Base-by-base conservation (phyloP, 2,888 invertebrate species). In the Polymixis lichenea region DNA sequence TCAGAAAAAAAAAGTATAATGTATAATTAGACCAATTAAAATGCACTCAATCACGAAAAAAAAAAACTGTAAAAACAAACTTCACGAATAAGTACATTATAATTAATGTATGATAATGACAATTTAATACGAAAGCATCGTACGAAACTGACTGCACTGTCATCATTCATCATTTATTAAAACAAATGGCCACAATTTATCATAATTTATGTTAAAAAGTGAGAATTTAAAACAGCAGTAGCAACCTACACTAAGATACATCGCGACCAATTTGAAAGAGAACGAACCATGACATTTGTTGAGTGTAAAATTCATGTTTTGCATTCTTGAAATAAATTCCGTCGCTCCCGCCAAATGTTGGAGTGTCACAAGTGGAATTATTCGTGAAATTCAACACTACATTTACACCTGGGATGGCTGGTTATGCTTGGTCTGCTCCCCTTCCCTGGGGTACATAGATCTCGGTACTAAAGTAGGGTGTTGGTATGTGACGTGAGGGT, bases 361-460 rank as follows among this genome's bases (percentile, higher is more conserved):
- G 91, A 90, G 90, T 92, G 91, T 91, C 92, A 90, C 90, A 87
- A 91, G 89, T 90, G 90, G 89, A 92, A 93, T 93, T 92, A 93
- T 92, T 93, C 90, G 90, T 91, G 92, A 92, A 94, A 94, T 93
- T 93, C 92, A 91, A 91, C 91, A 92, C 92, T 92, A 91, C 90
- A 91, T 92, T 94, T 90, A 91, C 92, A 92, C 91, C 91, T 91
- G 89, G 83, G 75, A 60, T 49, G 72, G 58, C 92, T 87, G 90
- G 66, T 82, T 74, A 79, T 68, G 19, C 43, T 69, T 79, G 91
- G 83, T 19, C 91, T 81, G 4, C 76, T 77, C 7, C 68, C 53
- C 74, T 51, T 75, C 84, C 72, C 72, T 22, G 17, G 25, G 46
- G 28, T 58, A 19, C 28, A 61, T 43, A 28, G 25, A 9, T 55